Evolutionary conservation across 2,888 invertebrate species (phyloP).

Genomic region (Caenorhabditis auriculariae): DNA sequence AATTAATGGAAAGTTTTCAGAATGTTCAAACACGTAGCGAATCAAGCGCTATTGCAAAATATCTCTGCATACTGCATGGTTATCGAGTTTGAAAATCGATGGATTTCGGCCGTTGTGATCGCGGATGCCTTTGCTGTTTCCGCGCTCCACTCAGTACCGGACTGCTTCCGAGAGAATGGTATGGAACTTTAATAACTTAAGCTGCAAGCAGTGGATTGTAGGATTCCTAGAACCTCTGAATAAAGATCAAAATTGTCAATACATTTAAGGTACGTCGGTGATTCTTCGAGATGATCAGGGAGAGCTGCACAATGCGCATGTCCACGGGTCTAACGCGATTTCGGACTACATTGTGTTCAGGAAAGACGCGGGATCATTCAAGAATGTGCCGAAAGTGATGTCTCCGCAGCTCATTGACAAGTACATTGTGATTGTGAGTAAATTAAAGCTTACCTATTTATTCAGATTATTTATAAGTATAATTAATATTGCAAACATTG

Average conservation of each 20-base stretch:
- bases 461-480: slow-evolving; percentile 24
- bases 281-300: slow-evolving; percentile 5
- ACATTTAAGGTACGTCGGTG: no score
- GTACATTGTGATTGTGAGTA: slow-evolving; percentile 28
- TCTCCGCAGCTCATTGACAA: slow-evolving; percentile 14
- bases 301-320: slow-evolving; percentile 19
- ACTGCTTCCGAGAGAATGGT: slow-evolving; percentile 10
- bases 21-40: slow-evolving; percentile 5
- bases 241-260: no score
- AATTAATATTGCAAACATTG: slow-evolving; percentile 14
- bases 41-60: slow-evolving; percentile 9
- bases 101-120: slow-evolving; percentile 15
- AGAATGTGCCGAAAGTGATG: slow-evolving; percentile 12
- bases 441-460: slow-evolving; percentile 18
- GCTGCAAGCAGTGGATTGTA: no score
- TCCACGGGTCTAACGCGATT: slow-evolving; percentile 22
- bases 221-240: no score
- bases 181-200: no score
- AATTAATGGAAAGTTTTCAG: no score
- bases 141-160: slow-evolving; percentile 16
- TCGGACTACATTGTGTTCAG: slow-evolving; percentile 31
- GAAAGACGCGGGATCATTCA: slow-evolving; percentile 22
- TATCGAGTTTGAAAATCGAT: slow-evolving; percentile 16
- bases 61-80: slow-evolving; percentile 13
- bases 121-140: slow-evolving; percentile 17